phyloP scores from a whole-genome alignment of 2,888 invertebrate species.

The Parochlus steinenii region DNA sequence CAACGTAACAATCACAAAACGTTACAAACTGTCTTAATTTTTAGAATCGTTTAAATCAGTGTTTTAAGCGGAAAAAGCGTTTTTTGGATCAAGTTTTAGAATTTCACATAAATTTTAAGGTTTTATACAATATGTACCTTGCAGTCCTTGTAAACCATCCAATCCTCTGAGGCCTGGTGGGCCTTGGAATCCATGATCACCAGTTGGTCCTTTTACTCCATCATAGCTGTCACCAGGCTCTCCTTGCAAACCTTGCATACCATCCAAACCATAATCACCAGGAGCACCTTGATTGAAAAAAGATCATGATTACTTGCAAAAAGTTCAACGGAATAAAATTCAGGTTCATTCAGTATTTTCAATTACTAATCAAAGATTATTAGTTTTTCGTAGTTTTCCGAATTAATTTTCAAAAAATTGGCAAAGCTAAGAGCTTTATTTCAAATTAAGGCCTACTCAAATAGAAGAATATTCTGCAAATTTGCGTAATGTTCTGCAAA shows the following conservation, averaged over 20 bases:
- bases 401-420: no score
- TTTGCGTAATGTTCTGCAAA: no score
- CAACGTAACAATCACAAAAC: constrained; percentile 26
- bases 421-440: no score
- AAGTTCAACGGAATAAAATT: no score
- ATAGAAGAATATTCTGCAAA: no score
- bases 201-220: constrained; percentile 19
- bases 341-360: no score
- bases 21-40: background rate
- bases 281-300: constrained; percentile 40
- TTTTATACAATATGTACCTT: no score
- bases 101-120: no score
- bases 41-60: background rate
- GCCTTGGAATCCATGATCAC: constrained; percentile 35
- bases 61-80: background rate
- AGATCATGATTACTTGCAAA: background rate
- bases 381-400: no score
- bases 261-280: constrained; percentile 55
- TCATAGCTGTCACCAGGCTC: constrained; percentile 24
- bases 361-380: no score
- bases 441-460: no score
- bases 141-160: constrained; percentile 40
- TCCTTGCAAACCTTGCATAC: constrained; percentile 37
- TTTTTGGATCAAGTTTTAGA: no score
- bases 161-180: constrained; percentile 35